phyloP scores from a whole-genome alignment of 2,888 invertebrate genomes.

The Lithophane leautieri region DNA sequence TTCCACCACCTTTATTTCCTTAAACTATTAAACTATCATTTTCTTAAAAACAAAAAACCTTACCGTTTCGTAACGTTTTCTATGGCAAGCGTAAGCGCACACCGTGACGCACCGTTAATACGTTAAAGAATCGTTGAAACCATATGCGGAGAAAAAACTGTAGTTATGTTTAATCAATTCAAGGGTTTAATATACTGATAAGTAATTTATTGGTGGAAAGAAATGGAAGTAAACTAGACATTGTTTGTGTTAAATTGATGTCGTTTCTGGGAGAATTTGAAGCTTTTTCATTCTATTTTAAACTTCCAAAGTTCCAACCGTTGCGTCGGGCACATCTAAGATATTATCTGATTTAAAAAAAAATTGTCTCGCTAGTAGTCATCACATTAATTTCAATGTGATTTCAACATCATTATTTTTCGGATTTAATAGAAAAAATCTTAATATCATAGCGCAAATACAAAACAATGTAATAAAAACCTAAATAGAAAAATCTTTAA shows the following conservation, averaged over 20 bases:
- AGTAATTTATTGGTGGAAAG: slow-evolving; percentile 10
- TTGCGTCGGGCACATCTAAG: too few species aligned
- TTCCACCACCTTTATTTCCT: neutral
- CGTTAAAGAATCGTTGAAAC: slow-evolving; percentile 52
- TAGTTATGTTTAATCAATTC: slow-evolving; percentile 39
- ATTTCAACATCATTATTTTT: too few species aligned
- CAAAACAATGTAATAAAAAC: neutral
- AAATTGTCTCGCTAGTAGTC: too few species aligned
- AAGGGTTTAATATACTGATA: slow-evolving; percentile 8
- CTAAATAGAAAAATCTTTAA: too few species aligned
- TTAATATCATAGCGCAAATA: too few species aligned
- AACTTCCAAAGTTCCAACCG: too few species aligned
- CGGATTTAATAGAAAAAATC: too few species aligned
- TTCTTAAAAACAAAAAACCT: slow-evolving; percentile 31
- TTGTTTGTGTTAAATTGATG: neutral
- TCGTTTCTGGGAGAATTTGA: too few species aligned
- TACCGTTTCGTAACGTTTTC: slow-evolving; percentile 40
- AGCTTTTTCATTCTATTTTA: too few species aligned
- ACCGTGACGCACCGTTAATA: slow-evolving; percentile 58
- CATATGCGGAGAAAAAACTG: slow-evolving; percentile 51
- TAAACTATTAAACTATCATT: neutral
- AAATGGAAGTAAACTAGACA: neutral
- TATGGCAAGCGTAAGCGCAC: slow-evolving; percentile 21
- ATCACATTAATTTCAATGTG: too few species aligned
- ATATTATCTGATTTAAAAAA: too few species aligned